Evolutionary conservation across 2,888 invertebrate genomes (phyloP), one percentile per base, ranked within the genome.

Genomic region (Pegoplata infirma): DNA sequence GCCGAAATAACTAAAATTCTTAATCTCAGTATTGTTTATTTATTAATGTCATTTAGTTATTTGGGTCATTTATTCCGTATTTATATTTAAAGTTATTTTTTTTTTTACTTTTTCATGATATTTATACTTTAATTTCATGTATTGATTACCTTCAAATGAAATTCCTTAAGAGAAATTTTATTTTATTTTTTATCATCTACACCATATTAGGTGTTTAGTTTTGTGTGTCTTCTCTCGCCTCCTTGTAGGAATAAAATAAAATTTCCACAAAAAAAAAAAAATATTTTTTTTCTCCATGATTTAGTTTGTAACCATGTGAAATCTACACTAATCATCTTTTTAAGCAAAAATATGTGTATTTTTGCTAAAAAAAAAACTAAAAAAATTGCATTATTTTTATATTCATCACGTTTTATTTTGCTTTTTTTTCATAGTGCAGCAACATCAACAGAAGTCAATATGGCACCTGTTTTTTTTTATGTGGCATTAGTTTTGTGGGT

Each of bases 361-460:
- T 51, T n/a, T n/a, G n/a, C 6, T 51, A 40, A 7, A 21, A n/a
- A n/a, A 1, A 64, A n/a, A 12, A 55, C 21, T n/a, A n/a, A 67
- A 73, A 73, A 63, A 69, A 64, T 19, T 64, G 53, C 58, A 64
- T 73, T 73, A 58, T 77, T 47, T 78, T 73, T 69, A 73, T 73
- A 78, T 78, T 73, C 73, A 78, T 78, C 77, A 78, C 77, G 73
- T 78, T 78, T 78, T 73, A 17, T 16, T 28, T 25, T 53, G 14
- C 6, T 5, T 6, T 17, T 55, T 32, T 17, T 47, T 47, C 12
- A 7, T 69, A n/a, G 3, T 55, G 44, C 53, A 46, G 8, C 28
- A 44, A 12, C 2, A 53, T 21, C 55, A 56, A 49, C 64, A 72
- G 55, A 40, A 73, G 72, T 76, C 72, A 73, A 68, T 51, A 28